A percentile compares a stretch with the other conserved stretches of the same genome.
These are phyloP conservation scores for Heteronetta atricapilla DNA, from an alignment of 2,113 vertebrate species.

Conservation along the genomic window DNA sequence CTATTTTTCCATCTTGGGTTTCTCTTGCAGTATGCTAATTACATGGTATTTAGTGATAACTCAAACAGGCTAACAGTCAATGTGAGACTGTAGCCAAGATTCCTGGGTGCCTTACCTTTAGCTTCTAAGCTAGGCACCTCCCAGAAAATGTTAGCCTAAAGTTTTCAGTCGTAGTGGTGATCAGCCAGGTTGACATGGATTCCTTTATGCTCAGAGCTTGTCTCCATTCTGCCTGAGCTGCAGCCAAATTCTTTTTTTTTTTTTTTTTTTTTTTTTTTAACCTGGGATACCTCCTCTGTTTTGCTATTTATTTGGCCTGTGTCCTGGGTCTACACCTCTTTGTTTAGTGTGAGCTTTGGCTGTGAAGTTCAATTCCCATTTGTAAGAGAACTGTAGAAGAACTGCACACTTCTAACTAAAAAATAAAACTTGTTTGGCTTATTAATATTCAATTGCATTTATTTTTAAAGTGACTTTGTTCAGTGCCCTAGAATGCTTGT, in stretches of 20 bases:
- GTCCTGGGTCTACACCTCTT: not conserved
- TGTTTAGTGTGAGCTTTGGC: not conserved
- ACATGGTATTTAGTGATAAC: not conserved
- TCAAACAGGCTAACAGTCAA: not conserved
- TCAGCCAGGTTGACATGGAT: not conserved
- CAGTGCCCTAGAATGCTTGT: conserved; percentile 11
- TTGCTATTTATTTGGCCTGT: not conserved
- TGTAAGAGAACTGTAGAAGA: not conserved
- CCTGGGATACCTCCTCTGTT: not conserved
- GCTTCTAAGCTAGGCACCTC: not conserved
- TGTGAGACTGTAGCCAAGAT: not conserved
- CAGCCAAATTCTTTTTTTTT: not conserved
- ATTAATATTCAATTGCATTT: conserved; percentile 66
- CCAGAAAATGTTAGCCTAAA: not conserved
- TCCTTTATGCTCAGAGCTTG: not conserved
- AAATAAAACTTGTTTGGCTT: conserved; percentile 57
- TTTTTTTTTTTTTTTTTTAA: not conserved
- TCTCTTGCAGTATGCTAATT: not conserved
- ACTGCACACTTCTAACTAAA: not conserved
- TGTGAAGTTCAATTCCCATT: not conserved
- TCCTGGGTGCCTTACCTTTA: not conserved
- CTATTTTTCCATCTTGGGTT: not conserved
- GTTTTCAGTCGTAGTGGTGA: not conserved
- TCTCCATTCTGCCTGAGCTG: not conserved
- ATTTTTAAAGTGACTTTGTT: conserved; percentile 62